A percentile compares a stretch with the other conserved stretches of the same genome.
Evolutionary conservation across 1,140 invertebrate species (phyloP).

Genomic region (Zelostemma sp.): DNA sequence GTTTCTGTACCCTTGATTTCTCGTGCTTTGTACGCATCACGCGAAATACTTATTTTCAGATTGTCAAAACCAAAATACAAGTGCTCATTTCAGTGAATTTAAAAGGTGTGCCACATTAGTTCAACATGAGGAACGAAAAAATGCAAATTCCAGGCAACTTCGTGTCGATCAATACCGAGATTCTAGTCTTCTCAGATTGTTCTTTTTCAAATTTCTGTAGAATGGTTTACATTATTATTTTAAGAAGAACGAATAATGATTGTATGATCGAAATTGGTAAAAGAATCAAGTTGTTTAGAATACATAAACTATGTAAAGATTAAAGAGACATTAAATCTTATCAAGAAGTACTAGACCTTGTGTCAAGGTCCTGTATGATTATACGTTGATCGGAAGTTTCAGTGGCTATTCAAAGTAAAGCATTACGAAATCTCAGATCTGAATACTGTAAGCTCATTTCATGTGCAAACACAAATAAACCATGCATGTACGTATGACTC

Average conservation of each 20-base stretch:
- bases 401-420: slow-evolving; percentile 18
- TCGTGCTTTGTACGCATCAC: slow-evolving; percentile 25
- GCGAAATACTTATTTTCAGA: slow-evolving; percentile 29
- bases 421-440: slow-evolving; percentile 43
- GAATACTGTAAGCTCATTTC: slow-evolving; percentile 22
- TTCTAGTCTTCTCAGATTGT: too few species aligned
- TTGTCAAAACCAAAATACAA: not conserved
- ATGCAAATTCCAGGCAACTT: too few species aligned
- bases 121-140: not conserved
- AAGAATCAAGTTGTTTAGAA: too few species aligned
- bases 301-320: too few species aligned
- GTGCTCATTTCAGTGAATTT: slow-evolving; percentile 9
- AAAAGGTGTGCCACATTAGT: too few species aligned
- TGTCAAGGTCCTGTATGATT: slow-evolving; percentile 54
- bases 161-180: too few species aligned
- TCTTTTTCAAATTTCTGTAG: too few species aligned
- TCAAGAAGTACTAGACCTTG: slow-evolving; percentile 58
- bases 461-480: slow-evolving; percentile 11
- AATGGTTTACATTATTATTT: too few species aligned
- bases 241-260: too few species aligned
- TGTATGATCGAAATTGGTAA: too few species aligned
- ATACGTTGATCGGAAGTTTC: slow-evolving; percentile 72
- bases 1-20: slow-evolving; percentile 26
- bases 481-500: slow-evolving; percentile 3
- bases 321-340: too few species aligned